These are phyloP conservation scores for Oriolus oriolus DNA, from an alignment of 2,113 vertebrate species.

Conservation along the genomic window DNA sequence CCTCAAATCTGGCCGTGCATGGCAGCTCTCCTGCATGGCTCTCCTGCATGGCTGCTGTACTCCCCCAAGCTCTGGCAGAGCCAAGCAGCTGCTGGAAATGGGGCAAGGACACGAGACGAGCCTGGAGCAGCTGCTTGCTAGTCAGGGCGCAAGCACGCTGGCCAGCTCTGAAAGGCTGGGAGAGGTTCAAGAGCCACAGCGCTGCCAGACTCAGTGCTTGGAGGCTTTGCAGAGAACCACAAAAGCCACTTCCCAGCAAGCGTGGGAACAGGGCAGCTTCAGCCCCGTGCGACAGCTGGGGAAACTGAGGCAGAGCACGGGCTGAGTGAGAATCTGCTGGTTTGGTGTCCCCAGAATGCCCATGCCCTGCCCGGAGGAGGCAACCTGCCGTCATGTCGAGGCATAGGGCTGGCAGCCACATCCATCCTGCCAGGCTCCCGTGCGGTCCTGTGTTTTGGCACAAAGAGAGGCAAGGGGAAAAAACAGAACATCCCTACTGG, in stretches of 20 bases:
- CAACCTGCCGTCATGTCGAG: not conserved
- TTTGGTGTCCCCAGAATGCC: not conserved
- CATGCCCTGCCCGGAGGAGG: fast-evolving
- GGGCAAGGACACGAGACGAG: not conserved
- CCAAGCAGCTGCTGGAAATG: not conserved
- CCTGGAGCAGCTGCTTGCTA: not conserved
- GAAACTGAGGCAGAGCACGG: not conserved
- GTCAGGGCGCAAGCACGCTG: fast-evolving
- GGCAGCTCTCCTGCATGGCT: not conserved
- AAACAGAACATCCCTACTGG: not conserved
- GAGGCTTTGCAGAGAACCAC: not conserved
- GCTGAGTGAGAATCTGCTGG: not conserved
- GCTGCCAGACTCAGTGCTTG: not conserved
- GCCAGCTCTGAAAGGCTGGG: not conserved
- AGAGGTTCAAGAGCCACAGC: not conserved
- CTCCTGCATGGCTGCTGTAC: not conserved
- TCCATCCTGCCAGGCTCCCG: not conserved
- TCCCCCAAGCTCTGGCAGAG: fast-evolving
- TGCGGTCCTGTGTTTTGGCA: not conserved
- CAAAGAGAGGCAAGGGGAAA: not conserved
- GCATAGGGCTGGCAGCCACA: not conserved
- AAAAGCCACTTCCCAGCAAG: not conserved
- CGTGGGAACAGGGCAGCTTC: not conserved
- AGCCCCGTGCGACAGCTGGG: fast-evolving
- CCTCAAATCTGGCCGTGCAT: not conserved